Percentiles rank a stretch among this genome's conserved stretches.
Conservation (phyloP, 2,888 invertebrate genomes). For the Ariolimax columbianus region DNA sequence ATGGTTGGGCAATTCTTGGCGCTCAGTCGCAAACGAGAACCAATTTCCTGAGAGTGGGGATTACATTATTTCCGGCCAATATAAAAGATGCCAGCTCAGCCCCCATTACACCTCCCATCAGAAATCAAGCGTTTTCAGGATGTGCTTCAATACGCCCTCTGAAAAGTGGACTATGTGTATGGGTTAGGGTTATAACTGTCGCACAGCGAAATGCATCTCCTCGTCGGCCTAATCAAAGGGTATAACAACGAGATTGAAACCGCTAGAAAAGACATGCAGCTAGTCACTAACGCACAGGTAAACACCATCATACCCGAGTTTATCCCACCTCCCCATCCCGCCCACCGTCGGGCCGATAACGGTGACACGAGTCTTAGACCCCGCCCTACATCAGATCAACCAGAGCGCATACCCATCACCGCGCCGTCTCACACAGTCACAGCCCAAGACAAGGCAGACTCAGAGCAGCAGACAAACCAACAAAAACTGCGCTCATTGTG, state of each 20-base stretch:
- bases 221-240: neutral
- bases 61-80: neutral
- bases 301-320: neutral
- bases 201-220: neutral
- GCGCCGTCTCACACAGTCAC: neutral
- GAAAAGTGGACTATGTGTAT: neutral
- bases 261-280: neutral
- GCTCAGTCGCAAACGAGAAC: no score
- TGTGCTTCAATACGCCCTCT: neutral
- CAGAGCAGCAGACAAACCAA: neutral
- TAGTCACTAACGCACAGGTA: neutral
- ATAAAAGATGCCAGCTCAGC: neutral
- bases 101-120: neutral
- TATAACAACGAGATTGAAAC: neutral
- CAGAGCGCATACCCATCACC: neutral
- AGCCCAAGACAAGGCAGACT: no score
- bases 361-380: neutral
- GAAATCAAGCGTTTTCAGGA: neutral
- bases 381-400: neutral
- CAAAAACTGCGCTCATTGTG: conserved; percentile 5
- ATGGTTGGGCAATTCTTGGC: no score
- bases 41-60: no score
- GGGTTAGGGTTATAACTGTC: neutral
- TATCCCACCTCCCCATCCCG: no score
- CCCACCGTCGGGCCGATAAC: no score